Percentiles rank a stretch among this genome's conserved stretches.
phyloP scores from a whole-genome alignment of 2,888 invertebrate species.

The Drosophila conformis region DNA sequence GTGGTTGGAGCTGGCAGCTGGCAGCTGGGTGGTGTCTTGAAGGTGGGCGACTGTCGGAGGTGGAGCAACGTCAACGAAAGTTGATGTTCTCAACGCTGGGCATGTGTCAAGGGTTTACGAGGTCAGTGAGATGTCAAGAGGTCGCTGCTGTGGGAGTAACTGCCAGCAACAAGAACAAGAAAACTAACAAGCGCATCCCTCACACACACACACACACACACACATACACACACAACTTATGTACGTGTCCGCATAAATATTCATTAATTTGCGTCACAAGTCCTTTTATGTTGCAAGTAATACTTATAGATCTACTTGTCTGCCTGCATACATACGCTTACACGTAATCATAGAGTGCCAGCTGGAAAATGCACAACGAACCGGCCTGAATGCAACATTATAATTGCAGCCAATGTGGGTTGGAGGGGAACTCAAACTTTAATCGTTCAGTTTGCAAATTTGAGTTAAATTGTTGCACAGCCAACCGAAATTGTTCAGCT shows the following conservation, averaged over 20 bases:
- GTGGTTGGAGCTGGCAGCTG: neutral
- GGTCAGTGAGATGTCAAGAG: conserved; percentile 70
- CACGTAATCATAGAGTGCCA: neutral
- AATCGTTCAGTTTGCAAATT: conserved; percentile 24
- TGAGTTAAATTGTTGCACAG: conserved; percentile 31
- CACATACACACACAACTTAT: conserved; percentile 20
- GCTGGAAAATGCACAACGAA: conserved; percentile 16
- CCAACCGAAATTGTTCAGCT: conserved; percentile 38
- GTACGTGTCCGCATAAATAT: conserved; percentile 58
- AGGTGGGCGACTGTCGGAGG: neutral
- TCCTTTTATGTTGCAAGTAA: conserved; percentile 28
- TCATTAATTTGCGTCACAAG: conserved; percentile 53
- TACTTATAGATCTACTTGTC: conserved; percentile 29
- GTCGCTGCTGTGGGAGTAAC: conserved; percentile 11
- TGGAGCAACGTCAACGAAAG: conserved; percentile 50
- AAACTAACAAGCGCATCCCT: conserved; percentile 24
- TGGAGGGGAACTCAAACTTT: neutral
- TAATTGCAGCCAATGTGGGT: conserved; percentile 9
- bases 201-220: conserved; percentile 17
- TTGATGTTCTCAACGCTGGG: conserved; percentile 54
- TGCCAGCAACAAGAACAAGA: conserved; percentile 8
- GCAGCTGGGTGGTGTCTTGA: neutral
- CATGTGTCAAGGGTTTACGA: conserved; percentile 60
- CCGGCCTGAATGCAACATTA: neutral
- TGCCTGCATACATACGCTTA: neutral